Evolutionary conservation across 2,113 vertebrate genomes (phyloP).

Genomic region (Hyla sarda): DNA sequence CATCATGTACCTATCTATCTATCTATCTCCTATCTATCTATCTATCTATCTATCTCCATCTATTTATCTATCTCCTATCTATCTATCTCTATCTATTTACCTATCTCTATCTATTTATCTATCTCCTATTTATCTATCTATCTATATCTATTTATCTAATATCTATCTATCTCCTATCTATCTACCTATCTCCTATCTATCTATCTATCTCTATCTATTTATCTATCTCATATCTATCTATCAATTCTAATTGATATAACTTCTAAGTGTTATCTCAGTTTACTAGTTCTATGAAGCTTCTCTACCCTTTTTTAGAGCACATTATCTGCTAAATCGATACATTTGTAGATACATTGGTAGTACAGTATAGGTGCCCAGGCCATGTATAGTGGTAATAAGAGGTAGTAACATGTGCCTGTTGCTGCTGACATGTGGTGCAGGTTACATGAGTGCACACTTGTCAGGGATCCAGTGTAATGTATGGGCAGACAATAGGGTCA

Average conservation of each 20-base stretch:
- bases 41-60: too few relatives aligned
- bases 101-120: background rate
- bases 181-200: background rate
- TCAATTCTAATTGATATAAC: background rate
- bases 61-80: too few relatives aligned
- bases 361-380: background rate
- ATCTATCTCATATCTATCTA: background rate
- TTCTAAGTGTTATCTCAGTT: too few relatives aligned
- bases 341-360: background rate
- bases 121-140: too few relatives aligned
- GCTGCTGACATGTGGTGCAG: slow-evolving; percentile 71
- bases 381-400: slow-evolving; percentile 68
- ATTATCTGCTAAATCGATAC: background rate
- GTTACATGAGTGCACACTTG: slow-evolving; percentile 69
- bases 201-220: background rate
- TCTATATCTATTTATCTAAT: too few relatives aligned
- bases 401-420: slow-evolving; percentile 75
- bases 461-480: slow-evolving; percentile 22
- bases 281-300: background rate
- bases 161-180: background rate
- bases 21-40: slow-evolving; percentile 15
- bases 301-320: background rate
- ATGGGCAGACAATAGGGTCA: slow-evolving; percentile 41
- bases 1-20: background rate
- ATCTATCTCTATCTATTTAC: too few relatives aligned